These are phyloP conservation scores for Tachina grossa DNA, from an alignment of 2,888 invertebrate genomes.

Conservation along the genomic window DNA sequence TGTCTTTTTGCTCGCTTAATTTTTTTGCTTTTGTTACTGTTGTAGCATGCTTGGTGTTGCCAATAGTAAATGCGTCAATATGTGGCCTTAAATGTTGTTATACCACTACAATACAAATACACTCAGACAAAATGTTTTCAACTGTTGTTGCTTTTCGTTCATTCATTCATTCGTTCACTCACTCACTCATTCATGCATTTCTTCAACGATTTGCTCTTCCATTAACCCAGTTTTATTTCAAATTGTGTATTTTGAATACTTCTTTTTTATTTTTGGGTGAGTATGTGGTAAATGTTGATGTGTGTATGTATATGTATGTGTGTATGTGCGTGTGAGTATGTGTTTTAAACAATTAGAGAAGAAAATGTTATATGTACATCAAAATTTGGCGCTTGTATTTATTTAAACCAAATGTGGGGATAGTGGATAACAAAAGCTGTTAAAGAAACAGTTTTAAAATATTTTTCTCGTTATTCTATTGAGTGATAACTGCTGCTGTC, in stretches of 20 bases:
- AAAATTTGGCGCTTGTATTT: conserved; percentile 47
- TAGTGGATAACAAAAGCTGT: conserved; percentile 7
- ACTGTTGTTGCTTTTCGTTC: conserved; percentile 38
- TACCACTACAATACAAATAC: conserved; percentile 66
- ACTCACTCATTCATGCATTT: conserved; percentile 38
- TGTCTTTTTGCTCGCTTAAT: conserved; percentile 26
- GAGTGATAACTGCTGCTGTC: not conserved
- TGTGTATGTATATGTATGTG: not conserved
- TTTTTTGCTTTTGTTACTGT: not conserved
- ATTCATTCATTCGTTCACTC: conserved; percentile 18
- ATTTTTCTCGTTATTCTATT: not conserved
- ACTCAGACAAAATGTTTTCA: conserved; percentile 55
- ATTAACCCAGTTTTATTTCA: conserved; percentile 69
- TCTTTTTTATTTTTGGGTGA: not conserved
- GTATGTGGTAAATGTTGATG: not conserved
- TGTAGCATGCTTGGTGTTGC: conserved; percentile 28
- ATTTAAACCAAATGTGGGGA: conserved; percentile 22
- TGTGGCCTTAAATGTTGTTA: conserved; percentile 55
- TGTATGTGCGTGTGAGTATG: conserved; percentile 5
- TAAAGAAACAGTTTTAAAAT: not conserved
- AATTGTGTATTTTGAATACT: conserved; percentile 49
- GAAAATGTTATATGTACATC: conserved; percentile 50
- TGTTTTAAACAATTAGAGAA: conserved; percentile 61
- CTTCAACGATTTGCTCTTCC: conserved; percentile 64
- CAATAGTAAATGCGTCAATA: conserved; percentile 66